A percentile compares a stretch with the other conserved stretches of the same genome.
These are phyloP conservation scores for Falco cherrug DNA, from an alignment of 2,797 vertebrate species.

Conservation along the genomic window DNA sequence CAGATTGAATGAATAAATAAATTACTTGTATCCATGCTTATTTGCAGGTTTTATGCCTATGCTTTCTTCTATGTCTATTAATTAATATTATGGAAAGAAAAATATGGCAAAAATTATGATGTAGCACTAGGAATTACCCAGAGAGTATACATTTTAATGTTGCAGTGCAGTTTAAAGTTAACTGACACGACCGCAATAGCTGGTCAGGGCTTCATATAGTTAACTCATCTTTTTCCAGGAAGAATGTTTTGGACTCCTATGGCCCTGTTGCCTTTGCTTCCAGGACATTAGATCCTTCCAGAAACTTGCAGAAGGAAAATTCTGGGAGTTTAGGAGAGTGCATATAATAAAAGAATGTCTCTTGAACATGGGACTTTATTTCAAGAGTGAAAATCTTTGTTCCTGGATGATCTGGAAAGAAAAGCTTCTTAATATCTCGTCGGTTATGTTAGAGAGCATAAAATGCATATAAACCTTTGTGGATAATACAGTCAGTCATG, in stretches of 20 bases:
- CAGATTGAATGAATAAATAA: not conserved
- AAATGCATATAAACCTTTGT: not conserved
- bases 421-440: not conserved
- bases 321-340: not conserved
- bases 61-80: not conserved
- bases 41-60: not conserved
- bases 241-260: not conserved
- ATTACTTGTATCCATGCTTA: not conserved
- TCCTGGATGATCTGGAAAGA: not conserved
- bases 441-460: not conserved
- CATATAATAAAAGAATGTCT: not conserved
- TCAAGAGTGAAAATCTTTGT: not conserved
- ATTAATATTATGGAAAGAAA: not conserved
- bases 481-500: not conserved
- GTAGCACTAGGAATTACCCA: not conserved
- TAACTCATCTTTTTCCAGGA: not conserved
- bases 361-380: not conserved
- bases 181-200: not conserved
- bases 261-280: not conserved
- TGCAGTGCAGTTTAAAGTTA: not conserved
- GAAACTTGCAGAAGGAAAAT: not conserved
- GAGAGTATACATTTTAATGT: not conserved
- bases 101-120: not conserved
- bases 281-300: not conserved
- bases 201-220: not conserved